phyloP scores from a whole-genome alignment of 2,888 invertebrate species.

The Kryphioiulus occultus region DNA sequence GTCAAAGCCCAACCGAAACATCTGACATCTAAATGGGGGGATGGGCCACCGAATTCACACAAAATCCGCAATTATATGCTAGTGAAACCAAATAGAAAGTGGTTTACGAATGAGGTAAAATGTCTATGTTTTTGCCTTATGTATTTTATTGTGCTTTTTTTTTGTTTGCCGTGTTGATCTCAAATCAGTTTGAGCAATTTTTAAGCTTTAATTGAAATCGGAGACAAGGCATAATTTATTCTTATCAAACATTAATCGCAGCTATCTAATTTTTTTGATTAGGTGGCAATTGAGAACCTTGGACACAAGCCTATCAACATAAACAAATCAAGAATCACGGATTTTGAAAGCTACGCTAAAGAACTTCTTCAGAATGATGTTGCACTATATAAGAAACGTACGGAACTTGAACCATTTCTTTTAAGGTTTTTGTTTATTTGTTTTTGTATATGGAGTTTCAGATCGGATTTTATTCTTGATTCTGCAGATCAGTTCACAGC shows the following conservation, averaged over 20 bases:
- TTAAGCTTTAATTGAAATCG: too few species aligned
- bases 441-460: neutral
- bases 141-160: neutral
- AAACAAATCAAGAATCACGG: neutral
- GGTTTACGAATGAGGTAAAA: slow-evolving; percentile 43
- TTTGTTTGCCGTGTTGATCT: neutral
- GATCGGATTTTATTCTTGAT: neutral
- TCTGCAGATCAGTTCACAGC: slow-evolving; percentile 45
- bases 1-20: neutral
- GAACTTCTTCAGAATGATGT: slow-evolving; percentile 3
- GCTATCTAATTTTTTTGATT: neutral
- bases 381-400: slow-evolving; percentile 43
- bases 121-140: too few species aligned
- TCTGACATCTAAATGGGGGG: neutral
- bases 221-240: neutral
- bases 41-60: neutral
- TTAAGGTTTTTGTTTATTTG: neutral
- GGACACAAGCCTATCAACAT: neutral
- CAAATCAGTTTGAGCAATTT: too few species aligned
- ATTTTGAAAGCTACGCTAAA: slow-evolving; percentile 38
- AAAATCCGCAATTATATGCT: slow-evolving; percentile 43
- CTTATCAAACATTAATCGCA: neutral
- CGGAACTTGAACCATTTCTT: neutral
- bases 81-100: slow-evolving; percentile 29
- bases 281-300: neutral